Conservation (phyloP, 2,797 vertebrate genomes). For the Stomatorhinus walkeri region DNA sequence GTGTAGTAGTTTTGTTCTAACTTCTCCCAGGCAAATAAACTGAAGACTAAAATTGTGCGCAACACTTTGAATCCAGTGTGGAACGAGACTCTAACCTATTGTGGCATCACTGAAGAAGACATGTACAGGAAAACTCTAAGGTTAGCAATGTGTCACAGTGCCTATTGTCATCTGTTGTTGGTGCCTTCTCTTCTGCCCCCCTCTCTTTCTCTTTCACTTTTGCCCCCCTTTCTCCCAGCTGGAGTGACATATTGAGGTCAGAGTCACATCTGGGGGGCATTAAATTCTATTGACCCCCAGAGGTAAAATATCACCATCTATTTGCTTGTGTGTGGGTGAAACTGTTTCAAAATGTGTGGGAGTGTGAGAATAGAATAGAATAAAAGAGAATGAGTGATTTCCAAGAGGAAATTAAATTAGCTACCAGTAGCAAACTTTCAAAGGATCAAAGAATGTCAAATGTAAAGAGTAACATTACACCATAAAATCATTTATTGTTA, state of each 20-base stretch:
- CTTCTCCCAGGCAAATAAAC: slow-evolving; percentile 74
- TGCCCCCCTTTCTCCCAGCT: slow-evolving; percentile 33
- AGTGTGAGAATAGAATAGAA: slow-evolving; percentile 37
- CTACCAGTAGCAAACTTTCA: slow-evolving; percentile 25
- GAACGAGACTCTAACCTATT: slow-evolving; percentile 81
- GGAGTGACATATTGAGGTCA: slow-evolving; percentile 66
- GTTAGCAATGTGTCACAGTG: slow-evolving; percentile 44
- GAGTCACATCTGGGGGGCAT: slow-evolving; percentile 47
- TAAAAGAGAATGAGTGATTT: slow-evolving; percentile 40
- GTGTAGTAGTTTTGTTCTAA: neutral
- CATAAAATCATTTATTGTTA: neutral
- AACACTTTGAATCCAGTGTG: slow-evolving; percentile 83
- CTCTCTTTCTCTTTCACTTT: slow-evolving; percentile 1
- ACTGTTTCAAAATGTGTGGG: slow-evolving; percentile 36
- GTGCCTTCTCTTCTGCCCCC: slow-evolving; percentile 16
- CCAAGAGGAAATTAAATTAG: slow-evolving; percentile 41
- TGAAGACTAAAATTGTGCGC: slow-evolving; percentile 81
- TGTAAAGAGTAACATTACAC: neutral
- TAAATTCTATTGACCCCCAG: slow-evolving; percentile 60
- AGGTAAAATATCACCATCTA: slow-evolving; percentile 41
- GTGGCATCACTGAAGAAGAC: slow-evolving; percentile 79
- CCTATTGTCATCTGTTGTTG: slow-evolving; percentile 30
- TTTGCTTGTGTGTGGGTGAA: slow-evolving; percentile 48
- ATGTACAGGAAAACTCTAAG: slow-evolving; percentile 83
- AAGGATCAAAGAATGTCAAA: neutral